Conservation (phyloP, 1,140 invertebrate species). For the Bombus balteatus region DNA sequence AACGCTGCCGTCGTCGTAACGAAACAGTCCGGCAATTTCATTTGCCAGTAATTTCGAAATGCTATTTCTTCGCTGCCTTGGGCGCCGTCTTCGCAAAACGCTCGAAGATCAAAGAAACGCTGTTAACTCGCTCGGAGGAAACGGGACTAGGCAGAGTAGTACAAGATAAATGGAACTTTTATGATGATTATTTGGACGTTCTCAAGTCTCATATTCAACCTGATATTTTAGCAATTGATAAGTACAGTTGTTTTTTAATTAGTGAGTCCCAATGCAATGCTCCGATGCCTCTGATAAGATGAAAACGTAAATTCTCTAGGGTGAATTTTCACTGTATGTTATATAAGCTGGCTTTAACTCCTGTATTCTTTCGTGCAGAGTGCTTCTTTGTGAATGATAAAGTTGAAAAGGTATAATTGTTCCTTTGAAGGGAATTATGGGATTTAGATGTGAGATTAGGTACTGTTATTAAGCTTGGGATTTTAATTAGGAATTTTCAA, state of each 20-base stretch:
- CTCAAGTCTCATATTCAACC: background rate
- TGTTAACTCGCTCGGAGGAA: background rate
- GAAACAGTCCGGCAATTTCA: conserved; percentile 44
- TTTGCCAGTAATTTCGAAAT: conserved; percentile 41
- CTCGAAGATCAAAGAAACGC: conserved; percentile 34
- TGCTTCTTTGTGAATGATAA: background rate
- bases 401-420: background rate
- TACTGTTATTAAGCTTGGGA: background rate
- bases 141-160: no score
- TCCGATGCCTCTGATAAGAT: background rate
- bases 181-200: conserved; percentile 39
- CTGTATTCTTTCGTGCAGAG: accelerated
- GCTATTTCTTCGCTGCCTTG: conserved; percentile 7
- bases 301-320: background rate
- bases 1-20: background rate
- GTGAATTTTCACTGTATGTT: background rate
- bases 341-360: background rate
- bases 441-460: background rate
- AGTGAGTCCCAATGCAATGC: background rate
- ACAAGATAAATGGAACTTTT: conserved; percentile 32
- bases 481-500: background rate
- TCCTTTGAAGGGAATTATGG: background rate
- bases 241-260: background rate
- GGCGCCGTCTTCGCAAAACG: conserved; percentile 30
- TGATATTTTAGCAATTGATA: background rate